Evolutionary conservation across 53 echinoderm and acorn worm genomes (phyloP).

Genomic region (Zoroaster sp.): DNA sequence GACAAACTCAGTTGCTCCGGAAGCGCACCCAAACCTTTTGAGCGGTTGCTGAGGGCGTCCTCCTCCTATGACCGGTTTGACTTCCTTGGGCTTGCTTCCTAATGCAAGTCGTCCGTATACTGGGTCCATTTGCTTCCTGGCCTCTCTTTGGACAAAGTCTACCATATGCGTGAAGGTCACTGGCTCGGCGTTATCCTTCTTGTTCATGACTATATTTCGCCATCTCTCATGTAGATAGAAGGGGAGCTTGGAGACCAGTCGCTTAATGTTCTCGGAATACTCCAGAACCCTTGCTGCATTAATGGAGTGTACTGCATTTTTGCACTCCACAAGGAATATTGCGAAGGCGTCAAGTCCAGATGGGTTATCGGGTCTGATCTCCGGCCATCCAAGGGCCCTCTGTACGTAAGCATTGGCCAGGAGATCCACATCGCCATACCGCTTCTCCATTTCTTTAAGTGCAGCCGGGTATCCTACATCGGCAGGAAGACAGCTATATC

Average conservation of each 20-base stretch:
- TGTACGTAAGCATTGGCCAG: conserved; percentile 50
- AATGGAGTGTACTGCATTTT: conserved; percentile 29
- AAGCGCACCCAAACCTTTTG: conserved; percentile 22
- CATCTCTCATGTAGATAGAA: conserved; percentile 59
- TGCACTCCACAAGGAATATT: conserved; percentile 51
- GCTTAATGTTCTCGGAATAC: conserved; percentile 58
- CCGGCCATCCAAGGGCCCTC: conserved; percentile 49
- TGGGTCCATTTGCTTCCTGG: conserved; percentile 24
- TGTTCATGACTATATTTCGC: conserved; percentile 22
- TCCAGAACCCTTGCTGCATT: conserved; percentile 34
- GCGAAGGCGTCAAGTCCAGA: conserved; percentile 52
- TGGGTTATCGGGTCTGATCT: conserved; percentile 59
- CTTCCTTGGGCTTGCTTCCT: neutral
- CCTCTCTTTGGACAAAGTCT: conserved; percentile 1
- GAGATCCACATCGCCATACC: conserved; percentile 55
- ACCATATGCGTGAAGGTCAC: conserved; percentile 28
- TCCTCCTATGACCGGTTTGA: no score
- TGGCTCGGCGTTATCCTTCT: neutral
- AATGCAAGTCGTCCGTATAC: conserved; percentile 20
- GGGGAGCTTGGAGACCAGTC: conserved; percentile 64
- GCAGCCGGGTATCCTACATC: conserved; percentile 43
- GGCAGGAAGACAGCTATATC: conserved; percentile 55
- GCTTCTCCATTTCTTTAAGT: conserved; percentile 25
- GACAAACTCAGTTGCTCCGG: neutral
- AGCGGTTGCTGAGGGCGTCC: neutral